Conservation (phyloP, 2,888 invertebrate species). For the Serrognathus titanus region DNA sequence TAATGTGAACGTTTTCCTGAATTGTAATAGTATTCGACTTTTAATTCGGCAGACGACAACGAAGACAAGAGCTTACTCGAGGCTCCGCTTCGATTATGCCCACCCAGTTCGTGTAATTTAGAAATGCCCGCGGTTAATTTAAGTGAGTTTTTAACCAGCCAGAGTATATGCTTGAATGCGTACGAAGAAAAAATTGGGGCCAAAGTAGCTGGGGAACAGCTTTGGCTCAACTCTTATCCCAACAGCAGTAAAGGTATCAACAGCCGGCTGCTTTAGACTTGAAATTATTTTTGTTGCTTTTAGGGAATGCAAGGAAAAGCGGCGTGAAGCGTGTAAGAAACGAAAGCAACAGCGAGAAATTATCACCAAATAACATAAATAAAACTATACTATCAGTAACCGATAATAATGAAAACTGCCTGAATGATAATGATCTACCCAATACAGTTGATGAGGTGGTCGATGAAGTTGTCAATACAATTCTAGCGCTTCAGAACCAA, state of each 20-base stretch:
- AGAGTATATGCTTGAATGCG: conserved; percentile 73
- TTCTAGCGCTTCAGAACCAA: conserved; percentile 40
- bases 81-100: conserved; percentile 44
- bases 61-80: conserved; percentile 26
- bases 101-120: conserved; percentile 61
- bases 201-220: conserved; percentile 51
- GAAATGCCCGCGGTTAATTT: conserved; percentile 71
- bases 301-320: conserved; percentile 32
- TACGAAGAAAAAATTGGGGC: conserved; percentile 70
- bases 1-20: neutral
- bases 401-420: conserved; percentile 30
- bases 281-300: neutral
- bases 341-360: conserved; percentile 38
- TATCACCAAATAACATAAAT: conserved; percentile 11
- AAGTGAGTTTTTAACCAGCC: conserved; percentile 72
- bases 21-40: too few species aligned
- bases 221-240: conserved; percentile 44
- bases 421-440: conserved; percentile 26
- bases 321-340: conserved; percentile 46
- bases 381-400: conserved; percentile 8
- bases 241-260: conserved; percentile 19
- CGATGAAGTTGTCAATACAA: conserved; percentile 41
- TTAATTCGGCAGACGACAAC: conserved; percentile 1
- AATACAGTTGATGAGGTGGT: conserved; percentile 29
- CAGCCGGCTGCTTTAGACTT: neutral